phyloP scores from a whole-genome alignment of 2,113 vertebrate species.

The Chinchilla lanigera region DNA sequence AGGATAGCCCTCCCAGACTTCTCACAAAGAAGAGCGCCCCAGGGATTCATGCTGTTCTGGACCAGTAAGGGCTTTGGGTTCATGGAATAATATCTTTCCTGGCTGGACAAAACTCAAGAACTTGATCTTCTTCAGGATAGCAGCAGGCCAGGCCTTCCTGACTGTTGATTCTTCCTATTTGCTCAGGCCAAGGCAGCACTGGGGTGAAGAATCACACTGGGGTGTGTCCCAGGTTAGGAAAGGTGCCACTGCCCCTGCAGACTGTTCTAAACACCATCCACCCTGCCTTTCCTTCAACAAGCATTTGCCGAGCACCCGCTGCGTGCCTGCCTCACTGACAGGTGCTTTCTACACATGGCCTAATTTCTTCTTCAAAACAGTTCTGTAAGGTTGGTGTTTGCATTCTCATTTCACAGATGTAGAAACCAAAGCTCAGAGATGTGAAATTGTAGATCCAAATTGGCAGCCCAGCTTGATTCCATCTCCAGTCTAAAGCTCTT shows the following conservation, averaged over 20 bases:
- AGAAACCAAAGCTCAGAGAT: background rate
- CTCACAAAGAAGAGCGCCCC: background rate
- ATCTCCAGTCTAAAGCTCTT: background rate
- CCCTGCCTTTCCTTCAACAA: background rate
- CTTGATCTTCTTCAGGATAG: background rate
- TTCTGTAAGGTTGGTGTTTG: background rate
- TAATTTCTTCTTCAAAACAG: background rate
- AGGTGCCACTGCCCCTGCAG: background rate
- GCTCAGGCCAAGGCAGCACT: background rate
- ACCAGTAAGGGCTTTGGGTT: background rate
- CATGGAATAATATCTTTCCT: background rate
- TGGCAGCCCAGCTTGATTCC: background rate
- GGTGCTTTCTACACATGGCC: background rate
- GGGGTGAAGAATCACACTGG: background rate
- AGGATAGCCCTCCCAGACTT: background rate
- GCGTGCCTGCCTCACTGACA: background rate
- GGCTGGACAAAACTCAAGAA: background rate
- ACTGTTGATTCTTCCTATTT: background rate
- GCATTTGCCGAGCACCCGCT: background rate
- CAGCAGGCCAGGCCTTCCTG: background rate
- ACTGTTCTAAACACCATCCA: background rate
- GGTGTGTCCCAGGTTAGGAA: background rate
- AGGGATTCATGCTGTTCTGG: background rate
- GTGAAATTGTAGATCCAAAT: background rate
- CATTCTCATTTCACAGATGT: background rate